Conservation (phyloP, 2,113 vertebrate species). For the Gambusia holbrooki region DNA sequence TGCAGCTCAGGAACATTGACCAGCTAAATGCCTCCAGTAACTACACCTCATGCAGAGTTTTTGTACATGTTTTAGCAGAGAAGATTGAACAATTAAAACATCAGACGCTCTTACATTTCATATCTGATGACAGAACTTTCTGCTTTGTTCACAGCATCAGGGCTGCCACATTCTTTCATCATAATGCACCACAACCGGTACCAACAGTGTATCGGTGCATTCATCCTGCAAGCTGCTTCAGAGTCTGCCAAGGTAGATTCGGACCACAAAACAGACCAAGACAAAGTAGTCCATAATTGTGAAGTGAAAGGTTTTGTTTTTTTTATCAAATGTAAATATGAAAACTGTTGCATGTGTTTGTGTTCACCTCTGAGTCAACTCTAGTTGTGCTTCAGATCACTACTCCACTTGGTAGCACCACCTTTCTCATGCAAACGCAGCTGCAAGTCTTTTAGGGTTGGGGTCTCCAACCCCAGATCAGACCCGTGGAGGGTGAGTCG, state of each 20-base stretch:
- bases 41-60: not conserved
- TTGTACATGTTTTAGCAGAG: not conserved
- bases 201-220: conserved; percentile 86
- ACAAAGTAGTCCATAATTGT: not conserved
- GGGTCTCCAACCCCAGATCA: not conserved
- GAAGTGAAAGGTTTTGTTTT: not conserved
- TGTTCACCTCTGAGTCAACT: not conserved
- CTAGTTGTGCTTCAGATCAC: not conserved
- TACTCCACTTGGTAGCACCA: too few species aligned
- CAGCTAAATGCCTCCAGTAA: conserved; percentile 82
- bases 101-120: not conserved
- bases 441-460: not conserved
- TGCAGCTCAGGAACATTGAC: conserved; percentile 85
- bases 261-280: not conserved
- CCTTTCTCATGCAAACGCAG: not conserved
- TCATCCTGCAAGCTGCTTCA: conserved; percentile 87
- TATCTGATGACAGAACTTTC: not conserved
- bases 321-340: not conserved
- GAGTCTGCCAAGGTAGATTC: conserved; percentile 84
- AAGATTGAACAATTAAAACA: not conserved
- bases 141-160: conserved; percentile 79
- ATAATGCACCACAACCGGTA: conserved; percentile 91
- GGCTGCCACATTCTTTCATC: conserved; percentile 86
- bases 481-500: too few species aligned
- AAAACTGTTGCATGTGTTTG: not conserved